phyloP scores from a whole-genome alignment of 2,113 vertebrate genomes.

The Balaenoptera acutorostrata region DNA sequence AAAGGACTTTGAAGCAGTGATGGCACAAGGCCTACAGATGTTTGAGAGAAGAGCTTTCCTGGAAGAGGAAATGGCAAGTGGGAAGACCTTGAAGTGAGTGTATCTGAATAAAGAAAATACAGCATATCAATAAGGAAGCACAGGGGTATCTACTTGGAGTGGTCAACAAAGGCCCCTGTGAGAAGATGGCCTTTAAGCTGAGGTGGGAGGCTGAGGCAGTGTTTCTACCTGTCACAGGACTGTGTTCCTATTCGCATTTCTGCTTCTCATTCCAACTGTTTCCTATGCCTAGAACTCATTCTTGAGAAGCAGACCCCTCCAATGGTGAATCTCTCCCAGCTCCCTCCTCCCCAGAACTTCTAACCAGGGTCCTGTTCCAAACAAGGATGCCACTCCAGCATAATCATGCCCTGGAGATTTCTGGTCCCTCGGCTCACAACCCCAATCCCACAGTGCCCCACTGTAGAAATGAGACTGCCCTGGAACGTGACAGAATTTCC shows the following conservation, averaged over 20 bases:
- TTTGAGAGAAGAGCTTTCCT: background rate
- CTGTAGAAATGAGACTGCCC: background rate
- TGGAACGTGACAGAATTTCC: background rate
- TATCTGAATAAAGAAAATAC: background rate
- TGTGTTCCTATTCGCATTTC: background rate
- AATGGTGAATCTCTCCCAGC: background rate
- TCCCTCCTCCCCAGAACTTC: background rate
- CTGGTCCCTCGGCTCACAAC: background rate
- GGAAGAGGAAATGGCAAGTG: background rate
- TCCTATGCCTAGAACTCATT: background rate
- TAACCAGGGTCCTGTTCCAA: background rate
- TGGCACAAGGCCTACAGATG: background rate
- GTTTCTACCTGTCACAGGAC: background rate
- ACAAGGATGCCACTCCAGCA: background rate
- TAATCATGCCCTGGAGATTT: background rate
- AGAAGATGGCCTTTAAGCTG: background rate
- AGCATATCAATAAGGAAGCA: background rate
- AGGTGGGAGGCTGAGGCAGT: background rate
- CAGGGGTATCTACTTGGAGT: background rate
- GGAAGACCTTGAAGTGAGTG: background rate
- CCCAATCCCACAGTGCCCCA: background rate
- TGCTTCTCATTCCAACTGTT: background rate
- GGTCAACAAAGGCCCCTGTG: background rate
- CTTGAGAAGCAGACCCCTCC: background rate
- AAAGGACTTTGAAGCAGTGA: background rate